phyloP scores from a whole-genome alignment of 2,888 invertebrate species.

The Phengaris alcon region DNA sequence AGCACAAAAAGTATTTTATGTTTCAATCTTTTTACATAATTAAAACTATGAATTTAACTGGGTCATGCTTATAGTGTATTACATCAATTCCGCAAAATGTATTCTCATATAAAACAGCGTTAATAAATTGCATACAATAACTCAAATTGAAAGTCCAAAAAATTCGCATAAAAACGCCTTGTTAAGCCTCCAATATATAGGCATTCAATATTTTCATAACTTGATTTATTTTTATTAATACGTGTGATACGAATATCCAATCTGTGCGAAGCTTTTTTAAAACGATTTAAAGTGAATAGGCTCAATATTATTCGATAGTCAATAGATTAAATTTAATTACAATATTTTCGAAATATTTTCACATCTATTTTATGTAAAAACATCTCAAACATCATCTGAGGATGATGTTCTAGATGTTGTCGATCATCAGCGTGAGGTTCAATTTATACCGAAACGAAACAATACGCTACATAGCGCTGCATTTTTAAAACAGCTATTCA shows the following conservation, averaged over 20 bases:
- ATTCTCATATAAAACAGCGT: conserved; percentile 21
- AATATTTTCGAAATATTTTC: not conserved
- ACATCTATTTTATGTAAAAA: not conserved
- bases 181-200: conserved; percentile 34
- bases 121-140: conserved; percentile 28
- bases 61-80: conserved; percentile 13
- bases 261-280: conserved; percentile 30
- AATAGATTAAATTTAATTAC: not conserved
- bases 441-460: too few species aligned
- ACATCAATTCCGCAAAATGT: conserved; percentile 19
- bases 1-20: not conserved
- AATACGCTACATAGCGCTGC: too few species aligned
- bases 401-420: too few species aligned
- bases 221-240: conserved; percentile 35
- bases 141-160: conserved; percentile 29
- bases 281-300: conserved; percentile 25
- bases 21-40: conserved; percentile 18
- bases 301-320: conserved; percentile 3
- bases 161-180: conserved; percentile 30
- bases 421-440: not conserved
- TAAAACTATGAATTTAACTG: conserved; percentile 11
- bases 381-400: not conserved
- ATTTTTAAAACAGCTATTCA: too few species aligned
- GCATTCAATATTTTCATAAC: conserved; percentile 35
- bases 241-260: conserved; percentile 31